Percentiles rank a stretch among this genome's conserved stretches.
phyloP scores from a whole-genome alignment of 2,797 vertebrate genomes.

The Siniperca obscura region DNA sequence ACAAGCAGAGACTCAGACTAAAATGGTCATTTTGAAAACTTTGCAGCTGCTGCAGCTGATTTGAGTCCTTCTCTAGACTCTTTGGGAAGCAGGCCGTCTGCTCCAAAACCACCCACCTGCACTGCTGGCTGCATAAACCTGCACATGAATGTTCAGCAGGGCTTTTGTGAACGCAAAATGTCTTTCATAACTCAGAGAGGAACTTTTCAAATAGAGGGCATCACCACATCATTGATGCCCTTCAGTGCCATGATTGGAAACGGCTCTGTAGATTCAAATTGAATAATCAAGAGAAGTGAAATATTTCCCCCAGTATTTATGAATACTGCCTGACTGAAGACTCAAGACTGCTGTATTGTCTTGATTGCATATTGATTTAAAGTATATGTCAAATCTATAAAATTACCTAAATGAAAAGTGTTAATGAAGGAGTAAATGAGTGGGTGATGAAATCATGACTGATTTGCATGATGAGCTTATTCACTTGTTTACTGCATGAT shows the following conservation, averaged over 20 bases:
- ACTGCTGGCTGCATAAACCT: constrained; percentile 4
- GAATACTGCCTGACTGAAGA: constrained; percentile 2
- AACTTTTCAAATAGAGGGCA: constrained; percentile 44
- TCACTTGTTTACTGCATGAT: constrained; percentile 18
- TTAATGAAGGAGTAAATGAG: constrained; percentile 29
- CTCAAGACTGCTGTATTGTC: neutral
- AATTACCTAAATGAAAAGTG: constrained; percentile 27
- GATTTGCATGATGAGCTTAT: constrained; percentile 20
- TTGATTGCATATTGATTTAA: constrained; percentile 47
- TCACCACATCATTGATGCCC: constrained; percentile 1
- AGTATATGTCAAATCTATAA: constrained; percentile 22
- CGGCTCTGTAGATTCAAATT: constrained; percentile 22
- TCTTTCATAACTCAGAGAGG: constrained; percentile 18
- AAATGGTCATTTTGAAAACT: neutral
- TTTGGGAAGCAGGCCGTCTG: neutral
- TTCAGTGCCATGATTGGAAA: constrained; percentile 46
- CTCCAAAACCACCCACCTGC: constrained; percentile 12
- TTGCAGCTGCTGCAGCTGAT: neutral
- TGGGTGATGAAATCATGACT: constrained; percentile 23
- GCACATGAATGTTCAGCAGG: constrained; percentile 6
- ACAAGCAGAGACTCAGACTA: constrained; percentile 1
- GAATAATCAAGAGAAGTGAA: constrained; percentile 43
- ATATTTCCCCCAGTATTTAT: constrained; percentile 34
- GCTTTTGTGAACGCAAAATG: constrained; percentile 18
- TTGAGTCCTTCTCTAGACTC: neutral